phyloP scores from a whole-genome alignment of 2,797 vertebrate genomes.

The Pseudochirops cupreus region DNA sequence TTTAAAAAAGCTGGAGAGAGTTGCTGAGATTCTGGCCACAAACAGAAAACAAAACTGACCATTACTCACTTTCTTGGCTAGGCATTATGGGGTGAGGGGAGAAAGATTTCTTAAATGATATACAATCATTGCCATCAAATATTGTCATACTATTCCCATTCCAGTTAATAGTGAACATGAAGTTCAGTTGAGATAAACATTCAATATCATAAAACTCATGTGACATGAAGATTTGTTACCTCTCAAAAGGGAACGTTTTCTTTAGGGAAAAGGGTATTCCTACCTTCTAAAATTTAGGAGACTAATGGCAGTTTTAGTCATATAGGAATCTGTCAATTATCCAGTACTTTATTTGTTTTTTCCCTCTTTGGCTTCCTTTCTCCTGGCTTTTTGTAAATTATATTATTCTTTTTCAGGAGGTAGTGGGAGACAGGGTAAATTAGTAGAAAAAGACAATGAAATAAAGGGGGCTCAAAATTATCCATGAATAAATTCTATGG shows the following conservation, averaged over 20 bases:
- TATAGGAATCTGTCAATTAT: not conserved
- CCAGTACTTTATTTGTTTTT: not conserved
- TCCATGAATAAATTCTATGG: not conserved
- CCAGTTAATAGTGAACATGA: not conserved
- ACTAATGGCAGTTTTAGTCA: not conserved
- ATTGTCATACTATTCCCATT: not conserved
- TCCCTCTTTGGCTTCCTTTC: not conserved
- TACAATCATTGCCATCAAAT: not conserved
- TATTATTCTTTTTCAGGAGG: not conserved
- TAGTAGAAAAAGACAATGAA: not conserved
- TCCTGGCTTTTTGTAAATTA: not conserved
- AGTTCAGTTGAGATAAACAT: not conserved
- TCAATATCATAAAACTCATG: not conserved
- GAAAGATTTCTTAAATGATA: not conserved
- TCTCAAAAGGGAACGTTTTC: not conserved
- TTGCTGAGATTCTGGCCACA: not conserved
- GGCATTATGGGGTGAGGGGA: not conserved
- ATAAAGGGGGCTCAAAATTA: not conserved
- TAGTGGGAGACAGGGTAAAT: not conserved
- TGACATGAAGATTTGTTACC: not conserved
- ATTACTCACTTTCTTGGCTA: not conserved
- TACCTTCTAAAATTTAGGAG: not conserved
- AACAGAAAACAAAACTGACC: not conserved
- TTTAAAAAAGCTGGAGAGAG: constrained; percentile 9
- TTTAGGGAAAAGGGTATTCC: not conserved